Percentiles rank a stretch among this genome's conserved stretches.
Evolutionary conservation across 2,797 vertebrate genomes (phyloP).

Genomic region (Podargus strigoides): DNA sequence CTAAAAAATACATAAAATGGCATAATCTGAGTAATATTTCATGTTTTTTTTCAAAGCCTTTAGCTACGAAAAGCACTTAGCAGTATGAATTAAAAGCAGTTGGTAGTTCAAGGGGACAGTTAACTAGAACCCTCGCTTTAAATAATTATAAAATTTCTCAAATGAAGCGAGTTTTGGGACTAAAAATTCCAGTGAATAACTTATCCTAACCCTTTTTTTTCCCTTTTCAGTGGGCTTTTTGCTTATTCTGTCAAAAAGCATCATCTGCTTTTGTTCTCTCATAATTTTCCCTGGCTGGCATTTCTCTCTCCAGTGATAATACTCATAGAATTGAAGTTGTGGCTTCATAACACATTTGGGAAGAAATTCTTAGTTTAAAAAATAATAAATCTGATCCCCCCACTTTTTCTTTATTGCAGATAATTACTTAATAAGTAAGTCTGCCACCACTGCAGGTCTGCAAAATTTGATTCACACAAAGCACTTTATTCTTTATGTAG

Average conservation of each 20-base stretch:
- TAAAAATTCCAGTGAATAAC: background rate
- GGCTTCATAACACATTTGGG: background rate
- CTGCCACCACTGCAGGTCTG: background rate
- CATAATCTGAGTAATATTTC: background rate
- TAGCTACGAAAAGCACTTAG: background rate
- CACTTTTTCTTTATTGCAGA: background rate
- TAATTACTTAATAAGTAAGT: background rate
- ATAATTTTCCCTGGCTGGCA: background rate
- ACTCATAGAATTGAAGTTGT: background rate
- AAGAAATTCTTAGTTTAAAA: background rate
- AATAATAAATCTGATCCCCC: background rate
- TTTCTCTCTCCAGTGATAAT: background rate
- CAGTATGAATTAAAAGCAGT: background rate
- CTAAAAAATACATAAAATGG: background rate
- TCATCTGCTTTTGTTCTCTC: background rate
- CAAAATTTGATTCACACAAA: background rate
- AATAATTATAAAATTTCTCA: background rate
- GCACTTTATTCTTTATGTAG: background rate
- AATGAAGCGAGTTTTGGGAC: background rate
- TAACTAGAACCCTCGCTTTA: background rate
- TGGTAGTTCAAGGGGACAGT: background rate
- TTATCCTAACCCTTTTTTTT: background rate
- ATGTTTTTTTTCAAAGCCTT: background rate
- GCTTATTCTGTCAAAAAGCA: background rate
- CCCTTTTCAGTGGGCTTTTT: background rate